Base-by-base conservation (phyloP, 2,888 invertebrate species). In the Scaptomyza reducta region DNA sequence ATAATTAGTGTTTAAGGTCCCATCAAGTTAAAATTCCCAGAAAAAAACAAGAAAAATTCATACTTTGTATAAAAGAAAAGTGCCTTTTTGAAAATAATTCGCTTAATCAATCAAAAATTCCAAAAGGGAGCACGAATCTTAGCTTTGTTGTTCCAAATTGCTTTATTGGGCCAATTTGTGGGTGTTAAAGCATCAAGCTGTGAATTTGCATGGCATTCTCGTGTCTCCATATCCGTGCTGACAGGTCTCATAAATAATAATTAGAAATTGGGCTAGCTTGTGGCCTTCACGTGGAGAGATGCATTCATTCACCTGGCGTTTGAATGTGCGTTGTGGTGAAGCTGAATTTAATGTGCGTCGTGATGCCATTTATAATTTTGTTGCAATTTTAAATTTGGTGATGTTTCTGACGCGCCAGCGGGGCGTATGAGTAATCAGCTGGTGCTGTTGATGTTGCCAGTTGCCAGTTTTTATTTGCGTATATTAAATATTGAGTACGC, bases 361-460 rank as follows among this genome's bases (percentile, higher is more conserved):
- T 72, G 69, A 60, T 74, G 66, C 66, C 62, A 74, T 74, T 72
- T 70, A 65, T 77, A 70, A 83, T 73, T 83, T 80, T 63, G 70
- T 80, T 80, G 82, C 87, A 80, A 78, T 86, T 78, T 65, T 74
- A 75, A 75, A 69, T 75, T 66, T 61, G 56, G 59, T 55, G 54
- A 49, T 40, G 40, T 57, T 75, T 66, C n/a, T 64, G 59, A 50
- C 50, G 61, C 27, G 67, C 59, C 61, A 61, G 47, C 56, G 78
- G 78, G 68, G 70, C 74, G 84, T 74, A 86, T 82, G 82, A 86
- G 84, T 88, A 86, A 83, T 86, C 83, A 74, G 70, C 78, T 75
- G 58, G 53, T 56, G 51, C 29, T 18, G 14, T 6, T 42, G 51
- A 13, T 41, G 45, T 5, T 66, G 59, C 14, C 64, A 57, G 77